Percentiles rank a stretch among this genome's conserved stretches.
Conservation (phyloP, 2,888 invertebrate species). For the Drosophila percnosoma region DNA sequence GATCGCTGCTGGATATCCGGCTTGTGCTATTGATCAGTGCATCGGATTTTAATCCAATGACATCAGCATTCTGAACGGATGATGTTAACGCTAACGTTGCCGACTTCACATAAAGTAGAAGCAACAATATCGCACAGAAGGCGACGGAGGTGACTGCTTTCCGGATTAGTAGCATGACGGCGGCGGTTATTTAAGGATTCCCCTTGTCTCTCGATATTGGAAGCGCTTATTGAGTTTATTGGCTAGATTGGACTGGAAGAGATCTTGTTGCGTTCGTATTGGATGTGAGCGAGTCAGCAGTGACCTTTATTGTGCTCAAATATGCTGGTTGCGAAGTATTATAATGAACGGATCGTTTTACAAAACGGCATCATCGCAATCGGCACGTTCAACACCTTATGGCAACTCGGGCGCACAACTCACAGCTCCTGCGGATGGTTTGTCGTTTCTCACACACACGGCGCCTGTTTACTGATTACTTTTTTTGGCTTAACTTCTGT, state of each 20-base stretch:
- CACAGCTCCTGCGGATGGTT: slow-evolving; percentile 10
- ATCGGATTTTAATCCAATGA: slow-evolving; percentile 1
- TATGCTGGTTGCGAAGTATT: slow-evolving; percentile 18
- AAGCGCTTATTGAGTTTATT: slow-evolving; percentile 48
- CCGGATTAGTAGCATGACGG: slow-evolving; percentile 52
- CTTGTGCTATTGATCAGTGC: slow-evolving; percentile 26
- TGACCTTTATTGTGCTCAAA: slow-evolving; percentile 28
- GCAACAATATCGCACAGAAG: slow-evolving; percentile 60
- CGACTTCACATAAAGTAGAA: slow-evolving; percentile 78
- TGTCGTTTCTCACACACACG: too few species aligned
- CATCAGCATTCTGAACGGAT: slow-evolving; percentile 17
- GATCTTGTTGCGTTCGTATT: slow-evolving; percentile 61
- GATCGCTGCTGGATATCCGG: slow-evolving; percentile 7
- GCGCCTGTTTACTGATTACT: too few species aligned
- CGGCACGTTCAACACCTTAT: slow-evolving; percentile 43
- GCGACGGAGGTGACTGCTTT: slow-evolving; percentile 48
- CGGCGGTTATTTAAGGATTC: slow-evolving; percentile 3
- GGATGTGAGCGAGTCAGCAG: slow-evolving; percentile 36
- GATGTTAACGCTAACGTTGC: slow-evolving; percentile 59
- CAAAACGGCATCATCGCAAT: slow-evolving; percentile 54
- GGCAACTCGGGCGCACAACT: slow-evolving; percentile 39
- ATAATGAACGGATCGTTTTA: slow-evolving; percentile 35
- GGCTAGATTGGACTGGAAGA: slow-evolving; percentile 47
- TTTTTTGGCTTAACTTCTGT: too few species aligned
- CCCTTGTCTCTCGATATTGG: slow-evolving; percentile 27